Conservation (phyloP, 2,113 vertebrate genomes). For the Coryphaenoides rupestris region DNA sequence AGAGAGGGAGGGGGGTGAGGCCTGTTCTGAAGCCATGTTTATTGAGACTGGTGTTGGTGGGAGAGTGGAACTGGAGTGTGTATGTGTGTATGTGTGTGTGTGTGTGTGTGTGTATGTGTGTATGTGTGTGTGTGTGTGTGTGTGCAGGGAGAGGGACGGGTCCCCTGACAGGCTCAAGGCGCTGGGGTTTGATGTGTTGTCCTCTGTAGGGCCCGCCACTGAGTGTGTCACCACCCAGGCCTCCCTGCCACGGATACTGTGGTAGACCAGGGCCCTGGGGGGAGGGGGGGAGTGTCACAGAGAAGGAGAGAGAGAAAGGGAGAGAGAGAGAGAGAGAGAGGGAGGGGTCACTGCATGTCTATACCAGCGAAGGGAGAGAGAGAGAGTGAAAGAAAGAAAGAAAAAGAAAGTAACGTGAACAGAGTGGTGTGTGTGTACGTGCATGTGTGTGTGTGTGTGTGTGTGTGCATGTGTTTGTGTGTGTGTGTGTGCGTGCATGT, state of each 20-base stretch:
- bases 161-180: not conserved
- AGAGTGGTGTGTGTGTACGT: slow-evolving; percentile 12
- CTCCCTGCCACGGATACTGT: slow-evolving; percentile 43
- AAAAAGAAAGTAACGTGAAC: slow-evolving; percentile 30
- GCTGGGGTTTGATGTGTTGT: not conserved
- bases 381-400: slow-evolving; percentile 40
- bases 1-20: slow-evolving; percentile 29
- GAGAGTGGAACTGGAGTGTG: too few species aligned
- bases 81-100: too few species aligned
- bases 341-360: slow-evolving; percentile 53
- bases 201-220: not conserved
- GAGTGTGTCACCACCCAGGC: slow-evolving; percentile 70
- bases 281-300: slow-evolving; percentile 2
- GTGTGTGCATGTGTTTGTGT: too few species aligned
- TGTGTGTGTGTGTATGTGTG: too few species aligned
- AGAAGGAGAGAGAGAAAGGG: too few species aligned
- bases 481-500: too few species aligned
- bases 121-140: too few species aligned
- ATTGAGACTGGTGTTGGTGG: too few species aligned
- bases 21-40: too few species aligned
- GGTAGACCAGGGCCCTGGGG: not conserved
- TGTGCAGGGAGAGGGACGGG: not conserved
- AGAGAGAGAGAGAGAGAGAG: slow-evolving; percentile 14
- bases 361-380: slow-evolving; percentile 44
- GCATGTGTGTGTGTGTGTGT: not conserved